Conservation (phyloP, 2,797 vertebrate genomes). For the Rhynchotus rufescens region DNA sequence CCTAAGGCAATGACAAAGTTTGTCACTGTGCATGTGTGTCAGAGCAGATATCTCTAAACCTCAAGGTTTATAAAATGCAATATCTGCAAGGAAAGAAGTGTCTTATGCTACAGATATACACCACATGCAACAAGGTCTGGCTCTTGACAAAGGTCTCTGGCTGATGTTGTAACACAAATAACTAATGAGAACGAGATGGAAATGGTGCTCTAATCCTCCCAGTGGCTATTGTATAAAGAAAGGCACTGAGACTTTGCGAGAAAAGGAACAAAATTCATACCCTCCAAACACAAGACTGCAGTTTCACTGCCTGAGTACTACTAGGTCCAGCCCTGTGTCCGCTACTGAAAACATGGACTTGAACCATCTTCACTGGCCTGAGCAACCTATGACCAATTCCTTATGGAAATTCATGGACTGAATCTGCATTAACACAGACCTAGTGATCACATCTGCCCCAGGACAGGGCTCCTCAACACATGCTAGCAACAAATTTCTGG, state of each 20-base stretch:
- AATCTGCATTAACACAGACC: not conserved
- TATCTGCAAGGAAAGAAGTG: conserved; percentile 60
- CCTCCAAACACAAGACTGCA: not conserved
- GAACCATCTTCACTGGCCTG: not conserved
- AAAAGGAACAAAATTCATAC: not conserved
- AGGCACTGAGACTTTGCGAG: not conserved
- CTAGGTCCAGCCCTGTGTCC: not conserved
- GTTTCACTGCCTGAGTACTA: not conserved
- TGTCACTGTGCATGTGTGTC: conserved; percentile 53
- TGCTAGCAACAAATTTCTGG: not conserved
- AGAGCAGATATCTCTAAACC: conserved; percentile 46
- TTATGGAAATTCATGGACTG: not conserved
- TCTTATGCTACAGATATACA: conserved; percentile 50
- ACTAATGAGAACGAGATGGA: conserved; percentile 54
- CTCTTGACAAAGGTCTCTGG: conserved; percentile 66
- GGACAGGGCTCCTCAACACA: not conserved
- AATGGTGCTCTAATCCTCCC: conserved; percentile 55
- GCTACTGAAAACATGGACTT: not conserved
- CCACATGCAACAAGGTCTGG: conserved; percentile 49
- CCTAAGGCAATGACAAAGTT: conserved; percentile 62
- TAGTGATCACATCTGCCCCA: not conserved
- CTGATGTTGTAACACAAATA: conserved; percentile 62
- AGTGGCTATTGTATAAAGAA: conserved; percentile 12
- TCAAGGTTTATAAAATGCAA: conserved; percentile 54
- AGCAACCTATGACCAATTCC: not conserved